Evolutionary conservation across 2,888 invertebrate genomes (phyloP).

Genomic region (Diadegma fenestrale): DNA sequence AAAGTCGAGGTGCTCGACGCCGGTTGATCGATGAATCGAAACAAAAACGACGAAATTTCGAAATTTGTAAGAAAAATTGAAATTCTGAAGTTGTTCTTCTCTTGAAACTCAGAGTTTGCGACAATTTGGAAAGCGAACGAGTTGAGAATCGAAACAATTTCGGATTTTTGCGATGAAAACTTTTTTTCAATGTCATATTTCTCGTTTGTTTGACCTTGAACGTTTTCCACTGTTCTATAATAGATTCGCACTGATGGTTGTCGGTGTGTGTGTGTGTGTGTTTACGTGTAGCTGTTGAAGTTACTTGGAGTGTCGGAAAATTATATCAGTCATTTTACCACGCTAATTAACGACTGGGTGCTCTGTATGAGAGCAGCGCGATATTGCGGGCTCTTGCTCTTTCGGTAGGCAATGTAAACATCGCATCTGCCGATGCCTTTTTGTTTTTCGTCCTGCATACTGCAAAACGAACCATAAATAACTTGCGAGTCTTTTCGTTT

Average conservation of each 20-base stretch:
- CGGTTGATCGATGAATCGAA: neutral
- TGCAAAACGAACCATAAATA: neutral
- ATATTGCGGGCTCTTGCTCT: slow-evolving; percentile 58
- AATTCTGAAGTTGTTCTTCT: neutral
- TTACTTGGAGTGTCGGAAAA: slow-evolving; percentile 52
- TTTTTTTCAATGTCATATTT: neutral
- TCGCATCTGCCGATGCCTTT: neutral
- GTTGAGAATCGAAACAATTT: too few relatives aligned
- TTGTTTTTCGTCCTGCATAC: slow-evolving; percentile 23
- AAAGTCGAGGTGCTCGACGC: too few relatives aligned
- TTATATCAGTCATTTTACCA: slow-evolving; percentile 80
- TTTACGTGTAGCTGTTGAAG: neutral
- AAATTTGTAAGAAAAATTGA: neutral
- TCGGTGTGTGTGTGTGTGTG: neutral
- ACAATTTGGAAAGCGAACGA: neutral
- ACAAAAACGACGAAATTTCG: neutral
- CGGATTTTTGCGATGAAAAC: neutral
- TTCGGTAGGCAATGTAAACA: slow-evolving; percentile 36
- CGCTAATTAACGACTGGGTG: slow-evolving; percentile 77
- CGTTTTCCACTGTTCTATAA: neutral
- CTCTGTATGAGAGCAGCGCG: slow-evolving; percentile 51
- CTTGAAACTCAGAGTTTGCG: neutral
- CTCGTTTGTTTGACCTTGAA: neutral
- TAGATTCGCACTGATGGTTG: neutral
- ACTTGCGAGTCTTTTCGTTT: neutral